Evolutionary conservation across 1,140 invertebrate genomes (phyloP).

Genomic region (Papilio polyxenes): DNA sequence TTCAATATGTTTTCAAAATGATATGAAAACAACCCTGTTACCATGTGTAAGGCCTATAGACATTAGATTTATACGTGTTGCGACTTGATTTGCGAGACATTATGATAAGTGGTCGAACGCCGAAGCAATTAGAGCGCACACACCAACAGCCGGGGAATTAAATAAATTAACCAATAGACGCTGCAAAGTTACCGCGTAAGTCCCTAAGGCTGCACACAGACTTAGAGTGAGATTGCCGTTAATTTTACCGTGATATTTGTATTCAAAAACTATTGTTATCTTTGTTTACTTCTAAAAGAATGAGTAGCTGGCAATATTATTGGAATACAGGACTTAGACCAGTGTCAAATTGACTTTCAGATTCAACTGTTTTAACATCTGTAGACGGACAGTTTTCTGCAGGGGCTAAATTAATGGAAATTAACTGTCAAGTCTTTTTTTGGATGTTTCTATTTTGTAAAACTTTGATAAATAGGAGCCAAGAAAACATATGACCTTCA

Average conservation of each 20-base stretch:
- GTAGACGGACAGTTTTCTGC: too few species aligned
- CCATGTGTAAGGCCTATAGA: constrained; percentile 53
- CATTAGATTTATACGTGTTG: constrained; percentile 64
- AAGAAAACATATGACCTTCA: too few species aligned
- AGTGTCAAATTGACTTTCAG: too few species aligned
- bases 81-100: constrained; percentile 73
- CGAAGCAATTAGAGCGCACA: constrained; percentile 68
- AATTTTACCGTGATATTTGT: neutral
- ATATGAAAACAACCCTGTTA: constrained; percentile 47
- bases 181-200: constrained; percentile 35
- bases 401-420: too few species aligned
- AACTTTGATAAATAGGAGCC: too few species aligned
- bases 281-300: too few species aligned
- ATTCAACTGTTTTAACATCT: too few species aligned
- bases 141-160: constrained; percentile 54
- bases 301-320: too few species aligned
- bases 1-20: neutral
- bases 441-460: too few species aligned
- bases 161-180: constrained; percentile 64
- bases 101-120: constrained; percentile 74
- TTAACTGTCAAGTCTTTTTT: too few species aligned
- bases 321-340: too few species aligned
- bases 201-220: neutral
- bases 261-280: too few species aligned
- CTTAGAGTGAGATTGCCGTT: neutral